Evolutionary conservation across 2,113 vertebrate species (phyloP), one percentile per base, ranked within the genome.

Genomic region (Melanostigma gelatinosum): DNA sequence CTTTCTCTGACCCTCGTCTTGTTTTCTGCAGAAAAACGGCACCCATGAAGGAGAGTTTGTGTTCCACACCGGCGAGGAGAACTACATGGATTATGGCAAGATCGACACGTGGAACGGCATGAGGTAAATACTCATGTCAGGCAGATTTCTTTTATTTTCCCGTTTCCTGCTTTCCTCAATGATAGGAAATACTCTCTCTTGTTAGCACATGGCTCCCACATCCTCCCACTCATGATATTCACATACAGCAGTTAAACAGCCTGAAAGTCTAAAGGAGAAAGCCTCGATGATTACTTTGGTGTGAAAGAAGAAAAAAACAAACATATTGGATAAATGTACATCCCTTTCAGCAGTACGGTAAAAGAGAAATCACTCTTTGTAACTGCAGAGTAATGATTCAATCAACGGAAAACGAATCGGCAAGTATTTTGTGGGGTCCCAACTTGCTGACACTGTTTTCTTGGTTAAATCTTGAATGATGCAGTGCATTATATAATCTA

Each of bases 81-180:
- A 85, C 94, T 99, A 98, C 90, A 85, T 97, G 90, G 96, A 99
- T 88, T 99, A 97, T 74, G 95, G 97, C 50, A 97, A 95, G 88
- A 97, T 99, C 60, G 95, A 98, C 90, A 96, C 97, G 10, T 99
- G 98, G 98, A 98, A 96, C n/a, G 97, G 96, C 74, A 92, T 97
- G 91, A 96, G 96, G 98, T 99, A 96, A 95, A 44, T 6, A 68
- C 20, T 44, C 27, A 2, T 67, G 52, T 62, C 48, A 4, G 71
- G 7, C 44, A 18, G 6, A 7, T 20, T 32, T 57, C 40, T 22
- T 16, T 0, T 4, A 18, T 18, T 6, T 6, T 6, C 34, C 34
- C 6, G 61, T 77, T 29, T 27, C 50, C 38, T 54, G 29, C 8
- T 75, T 42, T 64, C 11, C 44, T 29, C 10, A 50, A 18, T 54